A percentile compares a stretch with the other conserved stretches of the same genome.
Conservation (phyloP, 1,140 invertebrate genomes). For the Thaumetopoea pityocampa region DNA sequence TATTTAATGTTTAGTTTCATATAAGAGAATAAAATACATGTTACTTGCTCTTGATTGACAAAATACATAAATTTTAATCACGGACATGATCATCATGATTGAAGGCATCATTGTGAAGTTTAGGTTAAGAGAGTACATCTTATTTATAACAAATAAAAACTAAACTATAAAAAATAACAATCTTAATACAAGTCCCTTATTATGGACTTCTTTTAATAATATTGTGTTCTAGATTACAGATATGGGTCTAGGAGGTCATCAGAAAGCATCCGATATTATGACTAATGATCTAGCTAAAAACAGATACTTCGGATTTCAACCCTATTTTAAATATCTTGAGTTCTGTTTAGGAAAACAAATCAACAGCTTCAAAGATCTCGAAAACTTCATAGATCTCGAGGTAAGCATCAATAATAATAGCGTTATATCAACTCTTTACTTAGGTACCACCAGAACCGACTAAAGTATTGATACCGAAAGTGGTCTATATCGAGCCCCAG, state of each 20-base stretch:
- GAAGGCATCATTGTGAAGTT: too few species aligned
- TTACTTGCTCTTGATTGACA: too few species aligned
- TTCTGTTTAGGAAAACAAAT: constrained; percentile 30
- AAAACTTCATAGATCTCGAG: constrained; percentile 37
- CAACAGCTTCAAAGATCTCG: constrained; percentile 38
- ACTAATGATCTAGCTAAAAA: constrained; percentile 43
- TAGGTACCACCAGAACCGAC: background rate
- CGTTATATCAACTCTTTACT: background rate
- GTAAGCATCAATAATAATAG: constrained; percentile 20
- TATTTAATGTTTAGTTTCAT: background rate
- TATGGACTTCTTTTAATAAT: too few species aligned
- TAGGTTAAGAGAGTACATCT: too few species aligned
- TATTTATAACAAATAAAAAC: too few species aligned
- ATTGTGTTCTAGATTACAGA: constrained; percentile 38
- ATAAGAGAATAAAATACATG: background rate
- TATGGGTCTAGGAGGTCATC: constrained; percentile 30
- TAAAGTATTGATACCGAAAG: background rate
- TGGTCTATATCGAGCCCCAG: background rate
- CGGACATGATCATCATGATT: too few species aligned
- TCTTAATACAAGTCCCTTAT: too few species aligned
- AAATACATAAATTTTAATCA: too few species aligned
- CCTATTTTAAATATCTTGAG: constrained; percentile 45
- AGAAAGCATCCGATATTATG: constrained; percentile 32
- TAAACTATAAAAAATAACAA: too few species aligned
- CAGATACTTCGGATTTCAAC: constrained; percentile 35